These are phyloP conservation scores for Babyrousa celebensis DNA, from an alignment of 2,797 vertebrate species.

Conservation along the genomic window DNA sequence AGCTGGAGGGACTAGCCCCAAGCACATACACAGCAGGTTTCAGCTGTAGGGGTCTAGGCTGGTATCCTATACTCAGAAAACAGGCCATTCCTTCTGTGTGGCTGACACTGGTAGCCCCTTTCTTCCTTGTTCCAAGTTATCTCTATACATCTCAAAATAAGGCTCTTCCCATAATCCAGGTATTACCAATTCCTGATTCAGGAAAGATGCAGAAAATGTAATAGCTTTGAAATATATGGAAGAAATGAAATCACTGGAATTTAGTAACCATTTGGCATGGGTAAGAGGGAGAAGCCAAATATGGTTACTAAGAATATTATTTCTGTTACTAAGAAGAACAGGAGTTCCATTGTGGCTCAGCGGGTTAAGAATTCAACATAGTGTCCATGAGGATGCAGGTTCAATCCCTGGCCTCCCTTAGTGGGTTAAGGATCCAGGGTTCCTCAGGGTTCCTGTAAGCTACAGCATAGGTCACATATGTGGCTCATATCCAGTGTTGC, in stretches of 20 bases:
- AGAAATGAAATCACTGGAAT: neutral
- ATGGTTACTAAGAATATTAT: neutral
- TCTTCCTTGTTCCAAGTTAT: neutral
- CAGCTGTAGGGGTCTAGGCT: neutral
- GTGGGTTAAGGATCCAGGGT: too few relatives aligned
- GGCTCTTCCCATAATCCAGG: neutral
- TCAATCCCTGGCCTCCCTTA: too few relatives aligned
- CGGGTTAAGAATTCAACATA: too few relatives aligned
- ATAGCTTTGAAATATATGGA: neutral
- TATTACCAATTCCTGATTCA: neutral
- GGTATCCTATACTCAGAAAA: neutral
- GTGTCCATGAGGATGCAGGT: too few relatives aligned
- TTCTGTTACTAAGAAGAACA: neutral
- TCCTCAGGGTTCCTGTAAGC: too few relatives aligned
- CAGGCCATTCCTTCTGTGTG: rapidly evolving
- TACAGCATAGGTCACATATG: too few relatives aligned
- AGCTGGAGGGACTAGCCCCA: neutral
- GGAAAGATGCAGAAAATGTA: neutral
- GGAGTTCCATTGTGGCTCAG: too few relatives aligned
- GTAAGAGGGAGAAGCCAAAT: neutral
- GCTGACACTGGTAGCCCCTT: neutral
- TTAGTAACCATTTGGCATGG: neutral
- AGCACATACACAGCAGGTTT: neutral
- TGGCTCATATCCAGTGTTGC: too few relatives aligned
- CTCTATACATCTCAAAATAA: neutral